Conservation (phyloP, 2,888 invertebrate species). For the Chrysina gloriosa region DNA sequence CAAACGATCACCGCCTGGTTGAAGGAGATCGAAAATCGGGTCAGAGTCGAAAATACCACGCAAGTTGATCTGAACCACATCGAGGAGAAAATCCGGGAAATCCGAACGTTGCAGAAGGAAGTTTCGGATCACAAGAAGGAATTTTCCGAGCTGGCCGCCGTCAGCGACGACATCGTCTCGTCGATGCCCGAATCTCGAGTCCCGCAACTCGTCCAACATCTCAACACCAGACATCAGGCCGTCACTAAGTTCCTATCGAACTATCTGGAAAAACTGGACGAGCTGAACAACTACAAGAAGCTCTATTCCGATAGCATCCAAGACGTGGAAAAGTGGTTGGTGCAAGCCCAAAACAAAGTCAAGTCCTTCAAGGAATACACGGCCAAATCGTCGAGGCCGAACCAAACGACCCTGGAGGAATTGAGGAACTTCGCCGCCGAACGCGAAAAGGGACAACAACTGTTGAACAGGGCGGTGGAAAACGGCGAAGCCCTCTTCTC, state of each 20-base stretch:
- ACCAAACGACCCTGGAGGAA: conserved; percentile 80
- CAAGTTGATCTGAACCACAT: conserved; percentile 77
- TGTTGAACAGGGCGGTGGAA: conserved; percentile 84
- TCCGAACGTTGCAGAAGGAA: conserved; percentile 72
- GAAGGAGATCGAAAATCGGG: conserved; percentile 81
- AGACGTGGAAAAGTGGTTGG: conserved; percentile 83
- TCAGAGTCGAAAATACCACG: conserved; percentile 78
- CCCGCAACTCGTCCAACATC: conserved; percentile 82
- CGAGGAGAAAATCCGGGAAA: conserved; percentile 76
- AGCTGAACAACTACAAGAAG: conserved; percentile 77
- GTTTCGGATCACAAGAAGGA: conserved; percentile 74
- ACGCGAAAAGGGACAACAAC: conserved; percentile 82
- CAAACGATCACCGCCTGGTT: conserved; percentile 82
- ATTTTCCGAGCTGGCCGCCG: conserved; percentile 74
- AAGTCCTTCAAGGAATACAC: conserved; percentile 78
- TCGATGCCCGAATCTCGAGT: conserved; percentile 87
- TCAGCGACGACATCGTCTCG: conserved; percentile 79
- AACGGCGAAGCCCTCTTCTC: conserved; percentile 90
- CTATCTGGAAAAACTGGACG: conserved; percentile 78
- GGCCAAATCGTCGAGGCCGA: conserved; percentile 79
- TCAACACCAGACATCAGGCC: conserved; percentile 80
- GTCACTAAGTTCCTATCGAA: conserved; percentile 77
- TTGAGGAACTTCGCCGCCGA: conserved; percentile 78
- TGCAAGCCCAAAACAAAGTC: conserved; percentile 80
- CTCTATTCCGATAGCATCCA: conserved; percentile 75